Base-by-base conservation (phyloP, 2,888 invertebrate genomes). In the Microctonus hyperodae region DNA sequence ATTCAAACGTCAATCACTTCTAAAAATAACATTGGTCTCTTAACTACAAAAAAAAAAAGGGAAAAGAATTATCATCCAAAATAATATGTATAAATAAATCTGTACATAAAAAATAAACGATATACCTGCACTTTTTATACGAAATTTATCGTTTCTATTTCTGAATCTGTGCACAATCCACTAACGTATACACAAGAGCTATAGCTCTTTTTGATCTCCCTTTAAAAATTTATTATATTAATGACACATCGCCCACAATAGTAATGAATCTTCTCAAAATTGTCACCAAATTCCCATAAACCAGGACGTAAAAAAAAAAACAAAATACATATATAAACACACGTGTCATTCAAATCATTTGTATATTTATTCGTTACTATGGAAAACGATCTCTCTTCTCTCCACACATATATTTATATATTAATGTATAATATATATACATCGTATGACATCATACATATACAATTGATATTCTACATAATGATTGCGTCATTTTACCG, bases 401-500 rank as follows among this genome's bases (percentile, higher is more conserved):
- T 58, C 16, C n/a, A n/a, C n/a, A n/a, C n/a, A n/a, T n/a, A n/a
- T n/a, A n/a, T n/a, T n/a, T n/a, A n/a, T n/a, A n/a, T n/a, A n/a
- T 16, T 35, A 16, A 44, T 28, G 22, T 22, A 7, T 16, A 10
- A 55, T 33, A 33, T 16, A 55, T 7, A 55, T 23, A 53, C 31
- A 5, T 51, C 31, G 16, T 44, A 16, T 55, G 55, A 55, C 55
- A 55, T 55, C 33, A 55, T 55, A 20, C 33, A 33, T 13, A 25
- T 20, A 55, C 0, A 13, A 31, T 55, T n/a, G n/a, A 31, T 55
- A n/a, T 28, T 55, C 31, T 55, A 55, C n/a, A n/a, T n/a, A 2
- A 33, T 33, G 16, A 61, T 64, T 65, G 63, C 67, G 65, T 55
- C 66, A 65, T 31, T 25, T 28, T 48, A 20, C 65, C 56, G 63